Evolutionary conservation across 2,888 invertebrate genomes (phyloP).

Genomic region (Polydrusus tereticollis): DNA sequence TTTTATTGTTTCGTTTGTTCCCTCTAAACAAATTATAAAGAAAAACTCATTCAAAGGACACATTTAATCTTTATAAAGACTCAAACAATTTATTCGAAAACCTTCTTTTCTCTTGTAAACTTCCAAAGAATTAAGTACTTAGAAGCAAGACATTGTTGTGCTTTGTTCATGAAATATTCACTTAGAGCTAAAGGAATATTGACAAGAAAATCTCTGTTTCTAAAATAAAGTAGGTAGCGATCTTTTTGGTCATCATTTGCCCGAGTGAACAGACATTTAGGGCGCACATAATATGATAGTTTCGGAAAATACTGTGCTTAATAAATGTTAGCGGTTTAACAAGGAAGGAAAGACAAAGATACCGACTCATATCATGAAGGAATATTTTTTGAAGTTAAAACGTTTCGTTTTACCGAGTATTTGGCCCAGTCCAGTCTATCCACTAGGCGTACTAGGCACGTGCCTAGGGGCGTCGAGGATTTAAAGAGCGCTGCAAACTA

Average conservation of each 20-base stretch:
- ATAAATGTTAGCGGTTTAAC: neutral
- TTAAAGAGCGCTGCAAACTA: no score
- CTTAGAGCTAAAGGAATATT: neutral
- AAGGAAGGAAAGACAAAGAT: no score
- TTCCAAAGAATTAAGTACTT: neutral
- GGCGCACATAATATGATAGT: neutral
- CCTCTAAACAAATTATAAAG: neutral
- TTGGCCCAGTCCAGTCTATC: no score
- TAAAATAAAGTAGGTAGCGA: neutral
- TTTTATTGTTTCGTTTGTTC: neutral
- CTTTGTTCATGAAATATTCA: neutral
- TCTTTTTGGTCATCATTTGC: neutral
- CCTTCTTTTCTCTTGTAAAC: neutral
- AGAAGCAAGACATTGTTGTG: neutral
- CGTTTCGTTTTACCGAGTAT: no score
- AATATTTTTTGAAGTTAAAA: no score
- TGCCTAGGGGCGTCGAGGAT: no score
- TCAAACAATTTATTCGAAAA: neutral
- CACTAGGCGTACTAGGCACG: no score
- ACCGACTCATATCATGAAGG: no score
- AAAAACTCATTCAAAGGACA: neutral
- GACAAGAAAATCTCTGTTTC: neutral
- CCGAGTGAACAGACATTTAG: neutral
- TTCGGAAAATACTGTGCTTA: neutral
- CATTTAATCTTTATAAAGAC: neutral